A percentile compares a stretch with the other conserved stretches of the same genome.
Conservation (phyloP, 2,888 invertebrate genomes). For the Caenorhabditis angaria region DNA sequence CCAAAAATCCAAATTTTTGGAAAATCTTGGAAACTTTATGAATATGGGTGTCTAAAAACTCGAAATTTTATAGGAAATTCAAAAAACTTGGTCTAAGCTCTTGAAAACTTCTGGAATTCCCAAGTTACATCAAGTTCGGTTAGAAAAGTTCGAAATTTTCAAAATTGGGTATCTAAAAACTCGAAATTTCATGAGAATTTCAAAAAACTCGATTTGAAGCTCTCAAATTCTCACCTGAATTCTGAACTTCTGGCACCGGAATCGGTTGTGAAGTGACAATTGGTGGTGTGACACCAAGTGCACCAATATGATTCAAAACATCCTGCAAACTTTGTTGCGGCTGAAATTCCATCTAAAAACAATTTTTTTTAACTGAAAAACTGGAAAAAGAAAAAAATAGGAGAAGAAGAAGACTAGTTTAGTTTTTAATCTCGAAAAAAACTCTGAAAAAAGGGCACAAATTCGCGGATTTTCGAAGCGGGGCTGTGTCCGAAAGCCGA, state of each 20-base stretch:
- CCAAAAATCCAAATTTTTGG: too few species aligned
- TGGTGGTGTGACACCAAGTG: background rate
- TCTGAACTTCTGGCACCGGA: background rate
- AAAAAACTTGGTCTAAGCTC: too few species aligned
- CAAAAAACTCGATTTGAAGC: too few species aligned
- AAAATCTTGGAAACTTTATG: too few species aligned
- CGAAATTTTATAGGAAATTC: background rate
- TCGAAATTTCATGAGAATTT: too few species aligned
- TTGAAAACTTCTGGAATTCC: too few species aligned
- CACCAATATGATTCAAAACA: conserved; percentile 33
- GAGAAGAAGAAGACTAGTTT: conserved; percentile 6
- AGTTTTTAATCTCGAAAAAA: too few species aligned
- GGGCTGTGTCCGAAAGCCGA: conserved; percentile 18
- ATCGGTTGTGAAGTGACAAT: background rate
- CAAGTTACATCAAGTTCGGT: too few species aligned
- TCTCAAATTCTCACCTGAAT: background rate
- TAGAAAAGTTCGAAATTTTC: too few species aligned
- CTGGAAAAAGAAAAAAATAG: conserved; percentile 24
- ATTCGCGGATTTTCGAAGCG: background rate
- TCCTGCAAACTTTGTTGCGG: conserved; percentile 18
- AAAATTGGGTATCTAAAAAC: too few species aligned
- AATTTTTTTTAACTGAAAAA: conserved; percentile 29
- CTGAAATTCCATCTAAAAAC: conserved; percentile 11
- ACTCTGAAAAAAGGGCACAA: background rate
- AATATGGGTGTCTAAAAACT: background rate